phyloP scores from a whole-genome alignment of 2,888 invertebrate genomes.

The Nemotelus nigrinus region DNA sequence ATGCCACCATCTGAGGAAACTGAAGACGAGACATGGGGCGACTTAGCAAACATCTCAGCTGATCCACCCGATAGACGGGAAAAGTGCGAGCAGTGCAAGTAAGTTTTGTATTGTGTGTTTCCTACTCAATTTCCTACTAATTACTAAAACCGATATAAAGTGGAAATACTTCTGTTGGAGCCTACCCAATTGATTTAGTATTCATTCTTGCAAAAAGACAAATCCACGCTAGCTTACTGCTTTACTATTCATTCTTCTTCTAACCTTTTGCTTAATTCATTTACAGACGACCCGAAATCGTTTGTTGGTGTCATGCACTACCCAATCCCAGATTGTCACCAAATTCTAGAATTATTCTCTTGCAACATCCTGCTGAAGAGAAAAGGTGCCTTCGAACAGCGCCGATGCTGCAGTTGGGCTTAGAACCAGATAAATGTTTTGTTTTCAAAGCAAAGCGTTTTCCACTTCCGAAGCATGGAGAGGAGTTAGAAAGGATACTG shows the following conservation, averaged over 20 bases:
- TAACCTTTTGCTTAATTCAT: too few species aligned
- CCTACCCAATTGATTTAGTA: too few species aligned
- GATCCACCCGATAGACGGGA: constrained; percentile 79
- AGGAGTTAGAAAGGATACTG: constrained; percentile 74
- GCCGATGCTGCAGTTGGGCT: constrained; percentile 84
- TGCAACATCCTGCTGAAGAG: constrained; percentile 95
- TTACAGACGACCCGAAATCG: constrained; percentile 80
- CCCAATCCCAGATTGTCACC: constrained; percentile 77
- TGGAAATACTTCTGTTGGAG: neutral
- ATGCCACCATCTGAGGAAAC: neutral
- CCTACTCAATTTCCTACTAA: constrained; percentile 2
- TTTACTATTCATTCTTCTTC: too few species aligned
- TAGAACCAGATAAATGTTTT: constrained; percentile 79
- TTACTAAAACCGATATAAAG: neutral
- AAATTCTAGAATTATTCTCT: constrained; percentile 77
- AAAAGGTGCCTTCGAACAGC: constrained; percentile 89
- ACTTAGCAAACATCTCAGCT: constrained; percentile 77
- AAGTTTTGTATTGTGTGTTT: constrained; percentile 58
- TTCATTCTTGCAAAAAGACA: too few species aligned
- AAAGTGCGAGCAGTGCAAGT: constrained; percentile 80
- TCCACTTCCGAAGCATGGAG: constrained; percentile 73
- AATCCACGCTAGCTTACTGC: too few species aligned
- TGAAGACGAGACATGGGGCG: constrained; percentile 71
- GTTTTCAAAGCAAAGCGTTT: constrained; percentile 79
- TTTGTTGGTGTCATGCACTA: constrained; percentile 91